Percentiles rank a stretch among this genome's conserved stretches.
Conservation (phyloP, 1,140 invertebrate species). For the Acromyrmex heyeri region DNA sequence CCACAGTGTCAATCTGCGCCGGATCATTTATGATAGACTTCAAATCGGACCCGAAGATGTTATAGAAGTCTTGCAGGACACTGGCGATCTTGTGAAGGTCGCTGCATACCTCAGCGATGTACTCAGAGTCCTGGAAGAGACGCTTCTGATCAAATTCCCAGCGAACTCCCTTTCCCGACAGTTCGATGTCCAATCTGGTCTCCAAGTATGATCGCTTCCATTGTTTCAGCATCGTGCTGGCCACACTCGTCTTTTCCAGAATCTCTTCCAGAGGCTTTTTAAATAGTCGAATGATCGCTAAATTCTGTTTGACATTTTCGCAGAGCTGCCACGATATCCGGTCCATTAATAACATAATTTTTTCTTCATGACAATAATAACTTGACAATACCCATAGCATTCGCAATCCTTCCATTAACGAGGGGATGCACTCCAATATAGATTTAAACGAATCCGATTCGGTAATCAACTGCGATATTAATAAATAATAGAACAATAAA, state of each 20-base stretch:
- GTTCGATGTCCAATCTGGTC: slow-evolving; percentile 93
- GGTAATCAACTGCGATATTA: slow-evolving; percentile 88
- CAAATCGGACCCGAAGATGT: slow-evolving; percentile 94
- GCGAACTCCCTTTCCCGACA: slow-evolving; percentile 92
- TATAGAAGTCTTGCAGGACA: slow-evolving; percentile 94
- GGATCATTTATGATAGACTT: slow-evolving; percentile 95
- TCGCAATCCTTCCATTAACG: slow-evolving; percentile 93
- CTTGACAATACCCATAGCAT: slow-evolving; percentile 94
- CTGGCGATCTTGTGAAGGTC: slow-evolving; percentile 91
- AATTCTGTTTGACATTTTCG: slow-evolving; percentile 90
- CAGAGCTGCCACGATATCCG: slow-evolving; percentile 93
- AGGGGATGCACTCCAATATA: slow-evolving; percentile 91
- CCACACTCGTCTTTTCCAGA: slow-evolving; percentile 87
- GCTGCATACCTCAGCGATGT: slow-evolving; percentile 91
- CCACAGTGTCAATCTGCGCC: slow-evolving; percentile 93
- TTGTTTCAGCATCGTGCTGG: slow-evolving; percentile 90
- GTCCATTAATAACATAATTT: slow-evolving; percentile 92
- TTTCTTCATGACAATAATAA: slow-evolving; percentile 91
- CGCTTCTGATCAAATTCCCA: slow-evolving; percentile 96
- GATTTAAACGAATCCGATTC: slow-evolving; percentile 90
- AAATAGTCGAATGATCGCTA: slow-evolving; percentile 92
- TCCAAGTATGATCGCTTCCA: slow-evolving; percentile 93
- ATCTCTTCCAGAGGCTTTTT: slow-evolving; percentile 87
- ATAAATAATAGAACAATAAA: not conserved
- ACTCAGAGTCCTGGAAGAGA: slow-evolving; percentile 94